phyloP scores from a whole-genome alignment of 2,888 invertebrate genomes.

The Coronaproctus castanopsis region DNA sequence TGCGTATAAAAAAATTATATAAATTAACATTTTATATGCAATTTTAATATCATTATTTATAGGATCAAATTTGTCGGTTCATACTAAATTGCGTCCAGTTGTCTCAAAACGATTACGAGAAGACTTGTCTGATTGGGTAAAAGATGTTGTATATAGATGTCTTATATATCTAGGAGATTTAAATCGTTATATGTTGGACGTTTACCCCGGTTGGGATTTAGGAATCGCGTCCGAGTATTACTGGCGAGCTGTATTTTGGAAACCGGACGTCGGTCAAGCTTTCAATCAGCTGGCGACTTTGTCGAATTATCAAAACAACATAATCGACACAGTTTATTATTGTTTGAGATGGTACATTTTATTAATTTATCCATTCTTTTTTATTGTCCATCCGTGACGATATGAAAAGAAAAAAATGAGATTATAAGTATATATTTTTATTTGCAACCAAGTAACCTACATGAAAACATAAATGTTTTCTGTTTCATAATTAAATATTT shows the following conservation, averaged over 20 bases:
- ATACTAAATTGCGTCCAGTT: background rate
- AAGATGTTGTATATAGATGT: slow-evolving; percentile 43
- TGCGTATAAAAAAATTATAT: too few relatives aligned
- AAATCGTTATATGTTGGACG: slow-evolving; percentile 62
- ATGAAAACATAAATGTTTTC: too few relatives aligned
- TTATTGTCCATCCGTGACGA: too few relatives aligned
- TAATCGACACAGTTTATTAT: slow-evolving; percentile 52
- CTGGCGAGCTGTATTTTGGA: slow-evolving; percentile 52
- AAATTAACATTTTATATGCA: too few relatives aligned
- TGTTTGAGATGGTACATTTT: slow-evolving; percentile 57
- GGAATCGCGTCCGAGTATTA: slow-evolving; percentile 64
- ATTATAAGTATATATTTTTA: background rate
- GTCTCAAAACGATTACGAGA: background rate
- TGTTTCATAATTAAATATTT: too few relatives aligned
- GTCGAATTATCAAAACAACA: slow-evolving; percentile 55
- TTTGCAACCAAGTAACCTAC: background rate
- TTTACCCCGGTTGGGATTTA: slow-evolving; percentile 45
- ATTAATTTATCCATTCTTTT: background rate
- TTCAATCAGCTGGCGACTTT: slow-evolving; percentile 86
- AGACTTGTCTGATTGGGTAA: slow-evolving; percentile 4
- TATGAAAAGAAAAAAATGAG: background rate
- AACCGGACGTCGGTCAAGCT: slow-evolving; percentile 69
- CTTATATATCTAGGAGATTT: slow-evolving; percentile 79
- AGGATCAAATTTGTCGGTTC: background rate
- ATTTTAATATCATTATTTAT: too few relatives aligned